Conservation (phyloP, 2,113 vertebrate genomes). For the Felis chaus region DNA sequence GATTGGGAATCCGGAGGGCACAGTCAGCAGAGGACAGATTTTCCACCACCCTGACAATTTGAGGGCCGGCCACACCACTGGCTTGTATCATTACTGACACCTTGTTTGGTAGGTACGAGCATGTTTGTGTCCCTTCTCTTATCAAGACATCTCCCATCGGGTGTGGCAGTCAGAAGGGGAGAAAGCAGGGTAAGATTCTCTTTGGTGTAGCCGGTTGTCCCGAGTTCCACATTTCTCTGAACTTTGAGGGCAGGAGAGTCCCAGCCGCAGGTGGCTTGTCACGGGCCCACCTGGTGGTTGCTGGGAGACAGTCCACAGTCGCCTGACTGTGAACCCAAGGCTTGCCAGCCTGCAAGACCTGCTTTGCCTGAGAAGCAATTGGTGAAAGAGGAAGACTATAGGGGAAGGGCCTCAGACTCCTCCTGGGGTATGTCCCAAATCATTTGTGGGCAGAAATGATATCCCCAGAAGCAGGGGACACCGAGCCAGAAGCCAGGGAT, state of each 20-base stretch:
- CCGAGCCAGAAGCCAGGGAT: background rate
- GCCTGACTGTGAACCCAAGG: accelerated
- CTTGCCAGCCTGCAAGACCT: background rate
- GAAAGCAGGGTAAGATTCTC: slow-evolving; percentile 1
- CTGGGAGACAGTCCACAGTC: background rate
- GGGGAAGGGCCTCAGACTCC: background rate
- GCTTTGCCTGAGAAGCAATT: background rate
- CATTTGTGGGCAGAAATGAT: background rate
- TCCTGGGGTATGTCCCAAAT: background rate
- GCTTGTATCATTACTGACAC: background rate
- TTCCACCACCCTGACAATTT: accelerated
- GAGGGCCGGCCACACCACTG: background rate
- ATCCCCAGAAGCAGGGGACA: accelerated
- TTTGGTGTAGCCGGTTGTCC: accelerated
- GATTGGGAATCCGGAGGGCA: background rate
- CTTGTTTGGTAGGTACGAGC: background rate
- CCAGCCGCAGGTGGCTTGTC: background rate
- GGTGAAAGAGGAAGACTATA: background rate
- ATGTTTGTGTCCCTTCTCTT: background rate
- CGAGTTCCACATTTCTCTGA: background rate
- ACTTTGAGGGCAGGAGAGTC: background rate
- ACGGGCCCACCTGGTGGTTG: accelerated
- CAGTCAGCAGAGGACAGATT: background rate
- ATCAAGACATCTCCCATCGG: slow-evolving; percentile 1
- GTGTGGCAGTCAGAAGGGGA: background rate